Evolutionary conservation across 2,113 vertebrate species (phyloP), one percentile per base, ranked within the genome.

Genomic region (Poeciliopsis occidentalis): DNA sequence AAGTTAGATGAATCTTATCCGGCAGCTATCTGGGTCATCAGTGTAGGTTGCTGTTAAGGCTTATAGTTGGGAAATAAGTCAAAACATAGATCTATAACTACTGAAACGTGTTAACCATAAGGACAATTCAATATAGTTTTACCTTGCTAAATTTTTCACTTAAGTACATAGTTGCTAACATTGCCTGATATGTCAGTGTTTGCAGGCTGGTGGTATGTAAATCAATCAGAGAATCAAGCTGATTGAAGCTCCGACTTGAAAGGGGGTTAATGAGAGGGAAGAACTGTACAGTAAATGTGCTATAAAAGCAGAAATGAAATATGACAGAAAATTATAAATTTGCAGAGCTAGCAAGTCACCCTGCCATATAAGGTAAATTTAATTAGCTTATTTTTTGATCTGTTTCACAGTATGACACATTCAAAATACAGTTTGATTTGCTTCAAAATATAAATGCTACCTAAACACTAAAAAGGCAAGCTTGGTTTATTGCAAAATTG

Each of bases 221-320:
- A 64, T 64, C 44, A 13, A 60, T 67, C 24, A 57, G 27, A 62
- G 19, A 37, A 37, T 37, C 34, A 37, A 12, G 34, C 34, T 11
- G 34, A 27, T 60, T 3, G 47, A 69, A 41, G 71, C 60, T 47
- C 19, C 11, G 32, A 3, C 30, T 63, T 71, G 67, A 62, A 73
- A 69, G 51, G 22, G 67, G 71, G 71, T 71, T 78, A 78, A 82
- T 74, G 54, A 30, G 37, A 65, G 67, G 17, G 8, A 19, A 51
- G 8, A 65, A 64, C 30, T 32, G 51, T 30, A 77, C 70, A 69
- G 24, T 44, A 60, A 73, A 73, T 34, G 47, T 60, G 44, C 60
- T 57, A 76, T 68, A 47, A 72, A 74, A 61, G n/a, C 31, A 63
- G 15, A 67, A 73, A 74, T 31, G 4, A 78, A 39, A 63, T 15